A percentile compares a stretch with the other conserved stretches of the same genome.
phyloP scores from a whole-genome alignment of 2,113 vertebrate genomes.

The Sander vitreus region DNA sequence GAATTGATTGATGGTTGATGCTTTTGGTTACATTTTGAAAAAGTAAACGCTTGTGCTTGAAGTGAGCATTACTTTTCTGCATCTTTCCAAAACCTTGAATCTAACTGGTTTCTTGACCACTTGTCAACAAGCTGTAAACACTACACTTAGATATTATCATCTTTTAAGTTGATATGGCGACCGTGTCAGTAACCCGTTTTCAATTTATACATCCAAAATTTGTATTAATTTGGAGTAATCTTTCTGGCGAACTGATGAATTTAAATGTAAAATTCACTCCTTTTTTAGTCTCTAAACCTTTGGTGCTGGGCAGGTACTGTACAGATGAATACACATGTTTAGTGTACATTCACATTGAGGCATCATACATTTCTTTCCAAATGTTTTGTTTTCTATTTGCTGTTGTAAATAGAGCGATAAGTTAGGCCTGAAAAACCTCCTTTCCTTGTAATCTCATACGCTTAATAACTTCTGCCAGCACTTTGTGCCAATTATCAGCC shows the following conservation, averaged over 20 bases:
- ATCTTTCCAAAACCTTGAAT: neutral
- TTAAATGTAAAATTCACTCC: neutral
- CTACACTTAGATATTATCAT: neutral
- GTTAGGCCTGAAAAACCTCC: neutral
- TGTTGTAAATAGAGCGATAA: neutral
- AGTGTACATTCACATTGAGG: too few species aligned
- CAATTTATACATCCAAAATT: neutral
- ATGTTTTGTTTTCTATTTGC: neutral
- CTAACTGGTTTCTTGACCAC: neutral
- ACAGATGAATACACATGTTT: too few species aligned
- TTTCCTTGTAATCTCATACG: neutral
- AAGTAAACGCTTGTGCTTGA: neutral
- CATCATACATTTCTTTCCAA: neutral
- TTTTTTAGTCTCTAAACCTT: too few species aligned
- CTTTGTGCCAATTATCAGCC: constrained; percentile 13
- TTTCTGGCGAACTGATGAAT: neutral
- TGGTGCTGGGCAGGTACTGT: too few species aligned
- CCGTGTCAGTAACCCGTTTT: neutral
- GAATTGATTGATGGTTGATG: neutral
- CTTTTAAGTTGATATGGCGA: neutral
- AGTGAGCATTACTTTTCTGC: neutral
- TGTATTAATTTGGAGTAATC: neutral
- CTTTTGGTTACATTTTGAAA: neutral
- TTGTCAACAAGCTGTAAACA: neutral
- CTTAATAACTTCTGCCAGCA: neutral